Percentiles rank a stretch among this genome's conserved stretches.
These are phyloP conservation scores for Criorhina ranunculi DNA, from an alignment of 2,888 invertebrate genomes.

Conservation along the genomic window DNA sequence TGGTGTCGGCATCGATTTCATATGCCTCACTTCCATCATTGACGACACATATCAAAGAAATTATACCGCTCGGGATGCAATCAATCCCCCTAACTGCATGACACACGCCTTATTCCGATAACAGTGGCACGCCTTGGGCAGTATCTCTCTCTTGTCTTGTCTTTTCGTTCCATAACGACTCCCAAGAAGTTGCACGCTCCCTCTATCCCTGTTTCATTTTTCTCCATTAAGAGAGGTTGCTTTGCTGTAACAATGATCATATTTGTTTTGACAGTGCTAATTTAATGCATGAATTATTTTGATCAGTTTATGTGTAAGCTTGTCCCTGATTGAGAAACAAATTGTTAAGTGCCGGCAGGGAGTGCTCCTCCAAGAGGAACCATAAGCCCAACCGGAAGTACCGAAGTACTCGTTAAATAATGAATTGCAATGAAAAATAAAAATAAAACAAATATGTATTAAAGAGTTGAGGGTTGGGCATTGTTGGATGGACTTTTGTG, in stretches of 20 bases:
- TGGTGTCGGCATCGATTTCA: conserved; percentile 65
- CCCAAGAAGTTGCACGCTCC: conserved; percentile 16
- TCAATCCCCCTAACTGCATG: conserved; percentile 47
- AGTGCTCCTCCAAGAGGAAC: conserved; percentile 39
- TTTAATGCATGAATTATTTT: conserved; percentile 75
- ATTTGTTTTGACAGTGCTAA: conserved; percentile 77
- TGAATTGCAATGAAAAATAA: conserved; percentile 44
- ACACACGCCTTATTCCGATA: conserved; percentile 41
- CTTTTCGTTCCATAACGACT: conserved; percentile 18
- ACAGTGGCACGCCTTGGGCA: conserved; percentile 55
- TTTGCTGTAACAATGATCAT: conserved; percentile 57
- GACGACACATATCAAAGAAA: conserved; percentile 66
- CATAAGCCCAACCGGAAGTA: conserved; percentile 62
- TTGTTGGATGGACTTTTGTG: conserved; percentile 19
- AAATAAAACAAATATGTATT: conserved; percentile 10
- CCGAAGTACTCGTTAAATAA: conserved; percentile 57
- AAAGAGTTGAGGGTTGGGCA: conserved; percentile 53
- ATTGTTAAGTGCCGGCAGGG: conserved; percentile 54
- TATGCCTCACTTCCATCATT: conserved; percentile 26
- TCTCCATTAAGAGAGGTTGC: conserved; percentile 22
- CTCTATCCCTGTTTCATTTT: background rate
- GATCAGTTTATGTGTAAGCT: conserved; percentile 56
- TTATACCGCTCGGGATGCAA: conserved; percentile 56
- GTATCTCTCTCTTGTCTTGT: conserved; percentile 61
- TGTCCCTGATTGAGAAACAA: conserved; percentile 68